These are phyloP conservation scores for Homarus americanus DNA, from an alignment of 1,140 invertebrate genomes.

Conservation along the genomic window DNA sequence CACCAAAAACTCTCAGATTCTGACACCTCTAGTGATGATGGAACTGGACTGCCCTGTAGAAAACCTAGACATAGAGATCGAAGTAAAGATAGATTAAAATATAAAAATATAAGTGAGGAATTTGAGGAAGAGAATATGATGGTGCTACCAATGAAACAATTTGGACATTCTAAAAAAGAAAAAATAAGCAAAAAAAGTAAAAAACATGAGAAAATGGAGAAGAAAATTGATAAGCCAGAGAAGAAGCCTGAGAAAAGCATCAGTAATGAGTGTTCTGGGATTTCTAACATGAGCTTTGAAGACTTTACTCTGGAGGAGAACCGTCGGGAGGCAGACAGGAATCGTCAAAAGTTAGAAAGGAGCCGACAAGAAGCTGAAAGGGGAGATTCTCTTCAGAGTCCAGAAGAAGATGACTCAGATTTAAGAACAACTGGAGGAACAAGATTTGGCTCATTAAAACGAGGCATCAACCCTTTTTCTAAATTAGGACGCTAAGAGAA, in stretches of 20 bases:
- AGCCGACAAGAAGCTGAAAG: constrained; percentile 47
- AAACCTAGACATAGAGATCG: constrained; percentile 67
- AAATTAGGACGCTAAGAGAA: constrained; percentile 63
- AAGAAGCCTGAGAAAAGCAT: constrained; percentile 70
- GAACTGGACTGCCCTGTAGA: constrained; percentile 33
- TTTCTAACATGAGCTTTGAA: constrained; percentile 89
- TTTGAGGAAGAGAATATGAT: constrained; percentile 74
- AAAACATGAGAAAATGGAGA: constrained; percentile 61
- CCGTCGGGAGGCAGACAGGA: constrained; percentile 77
- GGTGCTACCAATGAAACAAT: constrained; percentile 69
- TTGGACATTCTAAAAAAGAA: constrained; percentile 78
- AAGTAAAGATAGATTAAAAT: constrained; percentile 74
- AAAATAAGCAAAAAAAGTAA: constrained; percentile 74
- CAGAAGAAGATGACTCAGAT: constrained; percentile 82
- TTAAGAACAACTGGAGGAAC: constrained; percentile 81
- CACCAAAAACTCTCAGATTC: constrained; percentile 73
- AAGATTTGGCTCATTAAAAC: constrained; percentile 83
- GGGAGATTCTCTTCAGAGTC: constrained; percentile 76
- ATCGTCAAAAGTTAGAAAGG: constrained; percentile 77
- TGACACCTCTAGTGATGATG: constrained; percentile 66
- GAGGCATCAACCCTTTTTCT: constrained; percentile 83
- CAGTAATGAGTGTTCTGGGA: constrained; percentile 79
- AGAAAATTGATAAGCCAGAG: constrained; percentile 77
- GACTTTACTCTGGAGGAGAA: constrained; percentile 86
- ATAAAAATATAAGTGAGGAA: constrained; percentile 75